Percentiles rank a stretch among this genome's conserved stretches.
Conservation (phyloP, 23 tunicate species). For the Trididemnum nubilum region DNA sequence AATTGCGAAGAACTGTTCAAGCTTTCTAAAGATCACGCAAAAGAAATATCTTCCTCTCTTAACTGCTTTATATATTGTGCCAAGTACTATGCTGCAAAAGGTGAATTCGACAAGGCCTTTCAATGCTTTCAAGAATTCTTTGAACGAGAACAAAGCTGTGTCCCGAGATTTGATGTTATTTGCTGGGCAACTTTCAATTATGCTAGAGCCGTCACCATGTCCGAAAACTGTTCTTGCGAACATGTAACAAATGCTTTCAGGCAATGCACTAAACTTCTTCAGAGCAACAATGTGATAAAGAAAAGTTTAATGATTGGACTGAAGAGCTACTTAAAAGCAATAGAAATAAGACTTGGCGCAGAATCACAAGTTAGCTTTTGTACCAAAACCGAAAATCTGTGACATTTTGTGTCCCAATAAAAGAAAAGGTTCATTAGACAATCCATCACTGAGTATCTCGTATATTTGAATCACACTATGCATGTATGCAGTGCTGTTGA, state of each 20-base stretch:
- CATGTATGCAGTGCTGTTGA: too few species aligned
- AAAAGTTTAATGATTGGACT: too few species aligned
- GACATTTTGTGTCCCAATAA: too few species aligned
- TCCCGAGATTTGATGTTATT: conserved; percentile 17
- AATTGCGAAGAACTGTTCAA: conserved; percentile 6
- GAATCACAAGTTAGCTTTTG: too few species aligned
- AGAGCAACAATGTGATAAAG: background rate
- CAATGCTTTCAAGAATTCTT: conserved; percentile 20
- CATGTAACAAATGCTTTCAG: background rate
- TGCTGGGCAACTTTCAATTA: conserved; percentile 66
- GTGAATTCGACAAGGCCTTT: conserved; percentile 18
- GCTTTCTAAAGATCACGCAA: conserved; percentile 8
- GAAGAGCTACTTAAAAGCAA: too few species aligned
- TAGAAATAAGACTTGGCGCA: background rate
- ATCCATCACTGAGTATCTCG: too few species aligned
- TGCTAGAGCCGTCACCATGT: conserved; percentile 18
- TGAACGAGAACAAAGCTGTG: conserved; percentile 14
- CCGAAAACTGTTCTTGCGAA: too few species aligned
- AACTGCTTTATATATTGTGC: conserved; percentile 53
- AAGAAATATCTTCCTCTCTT: conserved; percentile 10
- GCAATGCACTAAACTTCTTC: background rate
- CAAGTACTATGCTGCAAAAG: conserved; percentile 44
- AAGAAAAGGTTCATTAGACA: too few species aligned
- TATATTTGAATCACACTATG: too few species aligned
- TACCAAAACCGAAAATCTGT: too few species aligned